Evolutionary conservation across 2,797 vertebrate species (phyloP), one percentile per base, ranked within the genome.

Genomic region (Sebastes nivosus): DNA sequence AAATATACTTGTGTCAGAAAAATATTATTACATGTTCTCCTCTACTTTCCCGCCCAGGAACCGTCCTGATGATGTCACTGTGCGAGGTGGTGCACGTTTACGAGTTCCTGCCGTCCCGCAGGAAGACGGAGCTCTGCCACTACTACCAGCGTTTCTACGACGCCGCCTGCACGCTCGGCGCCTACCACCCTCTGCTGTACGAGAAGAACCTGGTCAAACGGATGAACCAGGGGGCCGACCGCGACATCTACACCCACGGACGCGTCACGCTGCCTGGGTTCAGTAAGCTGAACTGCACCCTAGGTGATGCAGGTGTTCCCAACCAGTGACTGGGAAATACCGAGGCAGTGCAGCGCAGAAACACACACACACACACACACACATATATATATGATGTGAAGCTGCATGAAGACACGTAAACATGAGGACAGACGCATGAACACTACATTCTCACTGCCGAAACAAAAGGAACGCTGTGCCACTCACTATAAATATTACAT

Each of bases 191-290:
- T 0, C 91, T 96, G 82, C 91, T 97, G 29, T 96, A 96, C 32
- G 96, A 97, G 90, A 97, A 97, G 89, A 96, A 96, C 89, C 87
- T 97, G 87, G 95, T 96, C 5, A 96, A 96, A n/a, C 90, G 95
- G 24, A 96, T 97, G 95, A 96, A 96, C 92, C 92, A 82, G 70
- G 96, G 95, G 18, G 22, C 90, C 1, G 83, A 95, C 87, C 82
- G 61, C 0, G 95, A 96, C 81, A 94, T 97, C 84, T 95, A 92
- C 84, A 90, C 60, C 54, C 71, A 83, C 8, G 96, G 96, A 18
- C 91, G 93, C 1, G 94, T 97, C 88, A 95, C 88, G 0, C 89
- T 97, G 75, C 95, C 96, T 0, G 96, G 96, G 14, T 94, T 96
- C 84, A 87, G 72, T 16, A 73, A 57, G 18, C 71, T 96, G 60